Percentiles rank a stretch among this genome's conserved stretches.
These are phyloP conservation scores for Hexactinellida sp. DNA, from an alignment of 37 sponge, comb jelly and placozoan species.

Conservation along the genomic window DNA sequence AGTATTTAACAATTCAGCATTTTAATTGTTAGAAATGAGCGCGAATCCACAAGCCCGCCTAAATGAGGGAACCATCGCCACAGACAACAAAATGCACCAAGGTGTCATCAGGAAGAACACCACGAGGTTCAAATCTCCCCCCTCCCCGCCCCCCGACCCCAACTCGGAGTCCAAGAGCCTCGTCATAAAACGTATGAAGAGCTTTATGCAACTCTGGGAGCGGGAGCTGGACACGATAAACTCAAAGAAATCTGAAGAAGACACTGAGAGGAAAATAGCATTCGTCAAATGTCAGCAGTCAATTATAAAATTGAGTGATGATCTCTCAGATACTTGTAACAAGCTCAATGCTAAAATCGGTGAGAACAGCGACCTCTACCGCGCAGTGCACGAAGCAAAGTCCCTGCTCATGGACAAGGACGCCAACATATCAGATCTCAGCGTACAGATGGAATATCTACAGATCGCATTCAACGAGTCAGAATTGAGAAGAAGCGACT, in stretches of 20 bases:
- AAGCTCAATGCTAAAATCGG: background rate
- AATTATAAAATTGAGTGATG: background rate
- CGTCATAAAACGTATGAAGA: conserved; percentile 51
- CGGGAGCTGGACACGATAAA: conserved; percentile 37
- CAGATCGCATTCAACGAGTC: conserved; percentile 14
- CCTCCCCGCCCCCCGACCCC: conserved; percentile 50
- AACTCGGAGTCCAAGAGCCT: conserved; percentile 71
- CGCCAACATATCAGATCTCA: background rate
- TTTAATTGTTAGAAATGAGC: too few species aligned
- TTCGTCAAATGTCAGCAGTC: background rate
- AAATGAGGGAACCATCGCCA: conserved; percentile 36
- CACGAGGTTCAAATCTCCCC: conserved; percentile 15
- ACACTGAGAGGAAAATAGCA: background rate
- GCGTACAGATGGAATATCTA: background rate
- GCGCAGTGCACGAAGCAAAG: background rate
- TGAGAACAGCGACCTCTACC: background rate
- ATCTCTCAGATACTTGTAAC: background rate
- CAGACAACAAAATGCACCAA: conserved; percentile 59
- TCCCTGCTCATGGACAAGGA: background rate
- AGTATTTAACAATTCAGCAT: too few species aligned
- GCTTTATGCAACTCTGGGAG: conserved; percentile 48
- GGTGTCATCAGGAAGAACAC: conserved; percentile 41
- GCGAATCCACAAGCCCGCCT: background rate
- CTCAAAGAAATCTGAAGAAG: conserved; percentile 40
- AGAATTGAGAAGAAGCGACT: background rate